Base-by-base conservation (phyloP, 1,140 invertebrate species). In the Ceratosolen fusciceps region DNA sequence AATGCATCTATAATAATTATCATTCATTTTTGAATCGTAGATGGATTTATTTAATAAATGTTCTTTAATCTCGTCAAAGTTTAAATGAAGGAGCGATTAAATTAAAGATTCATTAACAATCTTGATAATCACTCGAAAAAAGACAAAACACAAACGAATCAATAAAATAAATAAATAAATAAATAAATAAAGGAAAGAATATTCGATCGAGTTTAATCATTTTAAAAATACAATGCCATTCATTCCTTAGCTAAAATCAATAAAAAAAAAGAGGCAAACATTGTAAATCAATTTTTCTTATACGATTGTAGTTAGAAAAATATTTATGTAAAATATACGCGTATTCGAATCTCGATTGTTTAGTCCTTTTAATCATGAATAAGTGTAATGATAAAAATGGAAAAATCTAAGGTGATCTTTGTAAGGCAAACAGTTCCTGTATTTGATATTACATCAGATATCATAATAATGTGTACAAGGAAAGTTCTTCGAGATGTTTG, bases 241-340 rank as follows among this genome's bases (percentile, higher is more conserved):
- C 82, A 85, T 86, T 84, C 78, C 79, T 62, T 82, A 79, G 47
- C 74, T 82, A 81, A 80, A 52, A 52, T 8, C 19, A 21, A 78
- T 14, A 43, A 68, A 21, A n/a, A 34, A 80, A 39, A 34, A 71
- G 43, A 79, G 19, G 52, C 58, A 75, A 67, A 68, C 67, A 62
- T 74, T 74, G 60, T 79, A 75, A 75, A 75, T 29, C 65, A 54
- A 74, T 29, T 74, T n/a, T n/a, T 82, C 75, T 79, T 82, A 70
- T 82, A 82, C 81, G 80, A 77, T 52, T 82, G 62, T 82, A 80
- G 81, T 39, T 82, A 82, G 78, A 82, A 80, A 82, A 49, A 74
- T 80, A 80, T 80, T 80, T 82, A 74, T 80, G 47, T 77, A 62
- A 72, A 76, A 80, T 54, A 67, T 21, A 68, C n/a, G 49, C 56